Evolutionary conservation across 2,113 vertebrate species (phyloP), one percentile per base, ranked within the genome.

Genomic region (Poicephalus meyeri): DNA sequence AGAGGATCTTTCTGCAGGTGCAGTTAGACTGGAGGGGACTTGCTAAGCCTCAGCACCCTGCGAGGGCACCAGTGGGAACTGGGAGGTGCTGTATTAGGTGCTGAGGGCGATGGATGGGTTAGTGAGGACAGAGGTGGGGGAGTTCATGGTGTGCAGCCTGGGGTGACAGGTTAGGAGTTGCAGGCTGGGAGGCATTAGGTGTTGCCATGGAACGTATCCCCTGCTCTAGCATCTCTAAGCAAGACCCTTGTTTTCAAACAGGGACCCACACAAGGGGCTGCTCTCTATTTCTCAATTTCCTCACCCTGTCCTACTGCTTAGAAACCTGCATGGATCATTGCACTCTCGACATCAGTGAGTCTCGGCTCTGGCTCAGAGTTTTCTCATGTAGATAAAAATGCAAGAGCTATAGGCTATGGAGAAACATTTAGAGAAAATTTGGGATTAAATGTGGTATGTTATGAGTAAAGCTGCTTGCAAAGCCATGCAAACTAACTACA

Each of bases 31-130:
- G 2, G 18, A 73, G 35, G 8, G 8, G 7, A 7, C 9, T 80
- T 56, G 33, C 16, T 64, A 5, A 16, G 29, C 25, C 19, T 33
- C 65, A 63, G 2, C 15, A 39, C 39, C 33, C 47, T 25, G 16
- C 0, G 0, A 12, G 24, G 7, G 11, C 1, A 1, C 19, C 49
- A 65, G 33, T 1, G 1, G 49, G 39, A 65, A 16, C 44, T 37
- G 23, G 55, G 50, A 61, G 31, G 8, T 49, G 21, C 55, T 73
- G 78, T 41, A 4, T 61, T 23, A 28, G 31, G 12, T 1, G 2
- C 46, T 14, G 46, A 44, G 29, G 25, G 31, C 2, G 0, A 13
- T 47, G 39, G 35, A 6, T 44, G 1, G 0, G 0, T 56, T 35
- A 17, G 16, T 42, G 31, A 79, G 24, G 16, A 16, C 41, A 47